These are phyloP conservation scores for Papilio dardanus DNA, from an alignment of 1,140 invertebrate genomes.

Conservation along the genomic window DNA sequence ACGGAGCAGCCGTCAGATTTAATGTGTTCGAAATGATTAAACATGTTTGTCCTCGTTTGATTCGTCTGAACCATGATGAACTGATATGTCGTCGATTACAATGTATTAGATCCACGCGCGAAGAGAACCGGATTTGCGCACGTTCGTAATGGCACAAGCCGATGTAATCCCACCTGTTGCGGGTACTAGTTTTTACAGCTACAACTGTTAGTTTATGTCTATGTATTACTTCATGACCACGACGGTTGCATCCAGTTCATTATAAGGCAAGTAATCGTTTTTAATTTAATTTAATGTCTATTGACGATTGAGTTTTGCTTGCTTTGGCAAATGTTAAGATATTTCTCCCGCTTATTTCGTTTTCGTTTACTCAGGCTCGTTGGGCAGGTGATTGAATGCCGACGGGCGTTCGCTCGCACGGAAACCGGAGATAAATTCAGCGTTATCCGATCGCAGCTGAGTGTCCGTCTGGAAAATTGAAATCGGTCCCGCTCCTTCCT, in stretches of 20 bases:
- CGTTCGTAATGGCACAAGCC: conserved; percentile 56
- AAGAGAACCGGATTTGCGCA: conserved; percentile 63
- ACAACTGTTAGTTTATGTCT: conserved; percentile 60
- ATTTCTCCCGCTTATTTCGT: conserved; percentile 53
- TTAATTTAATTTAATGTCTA: conserved; percentile 32
- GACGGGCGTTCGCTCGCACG: conserved; percentile 56
- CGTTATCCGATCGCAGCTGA: conserved; percentile 59
- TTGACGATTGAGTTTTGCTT: conserved; percentile 26
- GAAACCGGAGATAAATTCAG: conserved; percentile 63
- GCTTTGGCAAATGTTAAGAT: conserved; percentile 24
- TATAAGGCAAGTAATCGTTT: conserved; percentile 45
- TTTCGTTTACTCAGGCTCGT: conserved; percentile 49
- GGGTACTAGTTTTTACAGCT: conserved; percentile 73
- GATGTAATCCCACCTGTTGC: conserved; percentile 73
- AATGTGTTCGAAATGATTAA: background rate
- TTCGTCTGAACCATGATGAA: conserved; percentile 13
- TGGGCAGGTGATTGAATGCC: conserved; percentile 65
- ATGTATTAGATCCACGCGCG: conserved; percentile 52
- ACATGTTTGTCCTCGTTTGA: background rate
- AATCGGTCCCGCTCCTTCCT: conserved; percentile 48
- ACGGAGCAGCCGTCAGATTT: background rate
- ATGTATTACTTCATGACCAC: conserved; percentile 56
- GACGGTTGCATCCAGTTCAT: conserved; percentile 51
- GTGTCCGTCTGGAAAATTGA: conserved; percentile 67
- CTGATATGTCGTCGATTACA: conserved; percentile 42